Conservation (phyloP, 2,797 vertebrate genomes). For the Gorsachius magnificus region DNA sequence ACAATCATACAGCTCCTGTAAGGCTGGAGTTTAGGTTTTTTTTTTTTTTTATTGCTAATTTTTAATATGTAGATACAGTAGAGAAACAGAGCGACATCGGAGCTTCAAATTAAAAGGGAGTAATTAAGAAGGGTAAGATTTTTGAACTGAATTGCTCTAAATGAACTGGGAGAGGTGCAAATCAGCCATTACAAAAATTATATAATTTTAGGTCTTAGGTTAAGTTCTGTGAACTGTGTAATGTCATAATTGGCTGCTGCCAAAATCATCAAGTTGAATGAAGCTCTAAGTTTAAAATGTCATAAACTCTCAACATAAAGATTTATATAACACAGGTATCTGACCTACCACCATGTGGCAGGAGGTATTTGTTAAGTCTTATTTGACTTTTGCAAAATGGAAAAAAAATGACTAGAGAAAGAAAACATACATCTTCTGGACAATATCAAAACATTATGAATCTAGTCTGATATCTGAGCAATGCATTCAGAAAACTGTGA, state of each 20-base stretch:
- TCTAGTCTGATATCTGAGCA: slow-evolving; percentile 72
- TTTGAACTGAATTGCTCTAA: slow-evolving; percentile 55
- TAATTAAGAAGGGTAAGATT: slow-evolving; percentile 67
- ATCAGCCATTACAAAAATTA: slow-evolving; percentile 76
- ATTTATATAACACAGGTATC: slow-evolving; percentile 90
- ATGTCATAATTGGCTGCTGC: slow-evolving; percentile 80
- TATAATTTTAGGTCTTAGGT: slow-evolving; percentile 74
- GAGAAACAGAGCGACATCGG: slow-evolving; percentile 28
- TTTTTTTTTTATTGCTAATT: slow-evolving; percentile 60
- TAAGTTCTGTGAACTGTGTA: slow-evolving; percentile 81
- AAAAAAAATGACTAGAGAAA: slow-evolving; percentile 78
- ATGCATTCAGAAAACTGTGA: slow-evolving; percentile 74
- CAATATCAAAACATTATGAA: slow-evolving; percentile 83
- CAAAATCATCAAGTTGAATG: slow-evolving; percentile 82
- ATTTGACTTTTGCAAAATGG: slow-evolving; percentile 75
- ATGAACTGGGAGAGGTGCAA: slow-evolving; percentile 50
- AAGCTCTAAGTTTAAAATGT: slow-evolving; percentile 80
- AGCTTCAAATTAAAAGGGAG: slow-evolving; percentile 59
- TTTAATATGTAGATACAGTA: slow-evolving; percentile 68
- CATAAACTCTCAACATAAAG: slow-evolving; percentile 74
- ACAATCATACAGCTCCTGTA: slow-evolving; percentile 36
- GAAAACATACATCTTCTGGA: slow-evolving; percentile 88
- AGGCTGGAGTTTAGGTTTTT: neutral
- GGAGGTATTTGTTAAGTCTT: slow-evolving; percentile 90
- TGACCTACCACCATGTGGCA: slow-evolving; percentile 75